phyloP scores from a whole-genome alignment of 1,140 invertebrate species.

The Scylla paramamosain region DNA sequence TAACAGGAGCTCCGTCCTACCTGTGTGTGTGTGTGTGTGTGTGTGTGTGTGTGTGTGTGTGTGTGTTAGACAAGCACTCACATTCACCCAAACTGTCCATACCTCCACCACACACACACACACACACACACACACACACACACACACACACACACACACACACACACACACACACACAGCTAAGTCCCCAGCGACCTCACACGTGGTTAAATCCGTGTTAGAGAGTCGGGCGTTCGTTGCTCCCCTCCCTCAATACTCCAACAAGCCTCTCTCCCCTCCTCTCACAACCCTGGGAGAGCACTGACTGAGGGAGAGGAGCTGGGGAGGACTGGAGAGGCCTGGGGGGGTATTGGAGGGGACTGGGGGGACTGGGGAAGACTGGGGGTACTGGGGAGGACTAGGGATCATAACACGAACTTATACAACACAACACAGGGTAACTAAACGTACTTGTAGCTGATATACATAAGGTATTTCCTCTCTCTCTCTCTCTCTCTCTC shows the following conservation, averaged over 20 bases:
- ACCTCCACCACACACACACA: background rate
- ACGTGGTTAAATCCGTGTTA: background rate
- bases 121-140: background rate
- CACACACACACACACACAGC: background rate
- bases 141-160: slow-evolving; percentile 1
- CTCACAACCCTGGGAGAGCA: no score
- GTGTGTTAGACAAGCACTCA: background rate
- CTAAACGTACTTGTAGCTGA: no score
- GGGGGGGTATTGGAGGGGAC: no score
- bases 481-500: background rate
- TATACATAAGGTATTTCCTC: background rate
- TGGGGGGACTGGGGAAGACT: no score
- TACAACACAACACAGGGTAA: no score
- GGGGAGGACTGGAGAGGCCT: no score
- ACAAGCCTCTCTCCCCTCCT: no score
- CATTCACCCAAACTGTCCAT: background rate
- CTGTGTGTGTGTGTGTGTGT: background rate
- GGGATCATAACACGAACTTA: no score
- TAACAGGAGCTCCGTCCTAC: background rate
- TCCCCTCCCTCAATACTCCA: background rate
- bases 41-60: slow-evolving; percentile 42
- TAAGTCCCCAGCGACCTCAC: background rate
- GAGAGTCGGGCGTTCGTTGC: background rate
- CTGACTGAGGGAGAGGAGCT: no score
- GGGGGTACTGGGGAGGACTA: no score